These are phyloP conservation scores for Uromys caudimaculatus DNA, from an alignment of 2,797 vertebrate genomes.

Conservation along the genomic window DNA sequence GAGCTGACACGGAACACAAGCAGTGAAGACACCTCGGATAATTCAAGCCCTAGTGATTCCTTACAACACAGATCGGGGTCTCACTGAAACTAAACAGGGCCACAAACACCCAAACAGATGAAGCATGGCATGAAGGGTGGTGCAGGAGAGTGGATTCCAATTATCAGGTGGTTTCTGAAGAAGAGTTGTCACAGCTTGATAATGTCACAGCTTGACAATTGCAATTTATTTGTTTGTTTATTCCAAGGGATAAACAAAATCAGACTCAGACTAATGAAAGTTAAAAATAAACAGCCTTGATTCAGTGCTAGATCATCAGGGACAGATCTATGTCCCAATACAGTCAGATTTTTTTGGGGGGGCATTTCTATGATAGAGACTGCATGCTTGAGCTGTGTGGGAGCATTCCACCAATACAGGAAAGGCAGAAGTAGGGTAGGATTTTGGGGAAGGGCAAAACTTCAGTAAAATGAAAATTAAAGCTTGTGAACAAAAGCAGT, in stretches of 20 bases:
- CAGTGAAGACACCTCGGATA: background rate
- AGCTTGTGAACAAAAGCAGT: conserved; percentile 2
- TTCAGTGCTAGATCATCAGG: background rate
- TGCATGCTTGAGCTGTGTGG: accelerated
- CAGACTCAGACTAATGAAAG: background rate
- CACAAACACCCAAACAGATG: background rate
- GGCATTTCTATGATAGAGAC: background rate
- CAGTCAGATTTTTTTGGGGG: background rate
- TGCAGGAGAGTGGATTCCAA: background rate
- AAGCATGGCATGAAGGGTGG: background rate
- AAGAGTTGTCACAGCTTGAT: background rate
- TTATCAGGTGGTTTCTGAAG: background rate
- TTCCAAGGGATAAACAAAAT: background rate
- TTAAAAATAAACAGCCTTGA: background rate
- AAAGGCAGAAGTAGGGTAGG: background rate
- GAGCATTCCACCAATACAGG: background rate
- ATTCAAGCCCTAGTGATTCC: background rate
- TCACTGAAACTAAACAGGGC: background rate
- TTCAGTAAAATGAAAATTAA: conserved; percentile 20
- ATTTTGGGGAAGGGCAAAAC: background rate
- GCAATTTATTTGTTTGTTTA: background rate
- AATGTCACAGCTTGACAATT: background rate
- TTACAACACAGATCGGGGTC: background rate
- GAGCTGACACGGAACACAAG: accelerated
- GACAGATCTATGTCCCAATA: background rate